Evolutionary conservation across 2,797 vertebrate species (phyloP).

Genomic region (Sebastiscus albofasciatus): DNA sequence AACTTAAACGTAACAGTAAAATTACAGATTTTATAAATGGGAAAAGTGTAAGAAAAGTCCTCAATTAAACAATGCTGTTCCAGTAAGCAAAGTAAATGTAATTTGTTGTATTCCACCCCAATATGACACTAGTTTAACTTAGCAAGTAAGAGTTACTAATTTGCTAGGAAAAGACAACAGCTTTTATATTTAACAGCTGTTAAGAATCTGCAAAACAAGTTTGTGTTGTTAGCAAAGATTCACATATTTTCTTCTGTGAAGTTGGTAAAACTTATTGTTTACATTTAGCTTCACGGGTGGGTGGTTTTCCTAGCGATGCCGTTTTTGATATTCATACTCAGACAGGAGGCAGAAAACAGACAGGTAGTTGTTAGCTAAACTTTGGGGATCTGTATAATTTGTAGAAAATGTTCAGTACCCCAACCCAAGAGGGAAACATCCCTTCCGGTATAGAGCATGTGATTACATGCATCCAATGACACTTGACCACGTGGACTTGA

Average conservation of each 20-base stretch:
- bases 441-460: not conserved
- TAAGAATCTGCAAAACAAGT: not conserved
- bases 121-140: not conserved
- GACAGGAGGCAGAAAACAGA: not conserved
- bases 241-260: not conserved
- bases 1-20: not conserved
- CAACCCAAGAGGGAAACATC: not conserved
- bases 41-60: not conserved
- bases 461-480: not conserved
- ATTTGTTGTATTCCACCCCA: not conserved
- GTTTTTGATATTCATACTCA: not conserved
- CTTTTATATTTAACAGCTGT: conserved; percentile 8
- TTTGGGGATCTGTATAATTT: not conserved
- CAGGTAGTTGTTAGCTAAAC: not conserved
- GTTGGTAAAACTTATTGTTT: not conserved
- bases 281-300: not conserved
- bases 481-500: not conserved
- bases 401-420: not conserved
- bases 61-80: not conserved
- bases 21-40: not conserved
- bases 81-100: not conserved
- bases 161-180: not conserved
- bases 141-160: not conserved
- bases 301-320: not conserved
- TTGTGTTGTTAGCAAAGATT: not conserved